These are phyloP conservation scores for Passer domesticus DNA, from an alignment of 2,113 vertebrate genomes.

Conservation along the genomic window DNA sequence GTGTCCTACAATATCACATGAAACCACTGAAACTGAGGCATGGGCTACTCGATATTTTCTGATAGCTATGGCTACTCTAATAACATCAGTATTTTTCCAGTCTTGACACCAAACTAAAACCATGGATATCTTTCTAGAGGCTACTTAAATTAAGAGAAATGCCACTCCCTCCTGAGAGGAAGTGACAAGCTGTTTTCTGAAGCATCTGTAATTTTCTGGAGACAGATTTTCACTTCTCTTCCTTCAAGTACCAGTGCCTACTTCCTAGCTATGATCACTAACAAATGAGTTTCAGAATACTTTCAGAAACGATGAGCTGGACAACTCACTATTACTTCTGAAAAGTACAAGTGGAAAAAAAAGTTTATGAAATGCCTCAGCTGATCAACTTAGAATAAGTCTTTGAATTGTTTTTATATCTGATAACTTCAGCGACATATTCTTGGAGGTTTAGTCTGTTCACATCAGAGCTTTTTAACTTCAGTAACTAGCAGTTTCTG, in stretches of 20 bases:
- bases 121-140: not conserved
- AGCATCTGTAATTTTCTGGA: not conserved
- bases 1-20: fast-evolving
- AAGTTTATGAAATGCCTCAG: not conserved
- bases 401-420: not conserved
- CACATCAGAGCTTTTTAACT: not conserved
- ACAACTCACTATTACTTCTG: not conserved
- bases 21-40: not conserved
- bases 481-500: not conserved
- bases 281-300: not conserved
- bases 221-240: not conserved
- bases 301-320: not conserved
- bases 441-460: not conserved
- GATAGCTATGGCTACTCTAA: not conserved
- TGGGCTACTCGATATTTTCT: not conserved
- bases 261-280: not conserved
- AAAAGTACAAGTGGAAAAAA: not conserved
- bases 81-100: not conserved
- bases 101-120: not conserved
- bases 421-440: fast-evolving
- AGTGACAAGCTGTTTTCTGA: not conserved
- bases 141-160: not conserved
- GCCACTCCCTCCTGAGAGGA: not conserved
- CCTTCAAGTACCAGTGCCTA: not conserved
- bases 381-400: not conserved